Evolutionary conservation across 2,888 invertebrate species (phyloP), one percentile per base, ranked within the genome.

Genomic region (Apamea epomidion): DNA sequence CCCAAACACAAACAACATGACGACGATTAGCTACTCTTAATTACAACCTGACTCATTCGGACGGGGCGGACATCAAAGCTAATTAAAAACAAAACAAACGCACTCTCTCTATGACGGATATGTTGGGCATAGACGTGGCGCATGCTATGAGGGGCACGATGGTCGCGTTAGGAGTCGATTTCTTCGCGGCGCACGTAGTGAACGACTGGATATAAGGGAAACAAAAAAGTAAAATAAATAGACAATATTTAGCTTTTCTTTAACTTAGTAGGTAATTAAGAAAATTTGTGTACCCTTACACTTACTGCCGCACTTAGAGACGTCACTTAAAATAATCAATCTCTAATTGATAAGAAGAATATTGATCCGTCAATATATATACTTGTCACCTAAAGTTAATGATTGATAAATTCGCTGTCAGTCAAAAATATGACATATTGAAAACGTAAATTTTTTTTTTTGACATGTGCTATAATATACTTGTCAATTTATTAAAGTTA

Each of bases 101-200:
- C 86, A 95, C 95, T 84, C 88, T 84, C 79, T 93, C 94, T 78
- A 93, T 92, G 32, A 91, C 80, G 5, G 92, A 92, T 32, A 93
- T 80, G 51, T 93, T 93, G 2, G 88, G 87, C 74, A 77, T 54
- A 21, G 81, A 89, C 64, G 82, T 79, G 77, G 69, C 54, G 60
- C 80, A 42, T 0, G 76, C 21, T 37, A 42, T 25, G 62, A 25
- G 89, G 77, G 67, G 76, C 71, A 5, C 72, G 1, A 48, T 10
- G 70, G 86, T 91, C 25, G 75, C 68, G 82, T 91, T 91, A 4
- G 93, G 92, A 2, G 92, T 92, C 16, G 93, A 94, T 0, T 92
- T 92, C 51, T 76, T 74, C 29, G 67, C 74, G 18, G 64, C 69
- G 64, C 29, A 81, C 25, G 65, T 42, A 4, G 21, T 65, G 2